Evolutionary conservation across 2,888 invertebrate genomes (phyloP), one percentile per base, ranked within the genome.

Genomic region (Pyrrhosoma nymphula): DNA sequence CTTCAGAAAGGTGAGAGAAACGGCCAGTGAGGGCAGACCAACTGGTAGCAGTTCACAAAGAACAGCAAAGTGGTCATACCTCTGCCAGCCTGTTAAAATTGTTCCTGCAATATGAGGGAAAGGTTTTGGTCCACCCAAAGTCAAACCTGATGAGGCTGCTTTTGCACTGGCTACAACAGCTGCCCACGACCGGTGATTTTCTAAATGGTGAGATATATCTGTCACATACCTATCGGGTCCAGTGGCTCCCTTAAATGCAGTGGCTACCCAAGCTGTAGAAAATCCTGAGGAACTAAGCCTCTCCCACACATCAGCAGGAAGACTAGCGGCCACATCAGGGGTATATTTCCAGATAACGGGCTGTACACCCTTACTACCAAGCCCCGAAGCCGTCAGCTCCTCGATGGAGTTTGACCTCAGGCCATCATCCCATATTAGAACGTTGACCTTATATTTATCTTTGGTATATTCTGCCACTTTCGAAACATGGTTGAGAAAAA

Each of bases 121-220:
- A 95, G 95, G 96, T 96, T 96, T 95, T 96, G 93, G 93, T 14
- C 93, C 93, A 75, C 93, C 93, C n/a, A 93, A 75, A n/a, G 93
- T 69, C 39, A 93, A 35, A n/a, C 69, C 56, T 75, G 90, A 90
- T 12, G 90, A 75, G 16, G 63, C 91, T 35, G 75, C 69, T 90
- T 95, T 90, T 0, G 95, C 95, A 82, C 75, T 69, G n/a, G 90
- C 56, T 6, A 90, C 95, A 75, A 95, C 95, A 14, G 90, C 90
- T 35, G 90, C 90, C 98, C 99, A 99, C 16, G 97, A 97, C 90
- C 97, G 97, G 96, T 98, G 98, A 96, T 99, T 99, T 95, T 97
- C 97, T 95, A 98, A 97, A 96, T 99, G 98, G 95, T 98, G 88
- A 56, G 56, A 90, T 55, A 95, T 90, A 75, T 95, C 95, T 10